phyloP scores from a whole-genome alignment of 1,140 invertebrate genomes.

The Cyphomyrmex costatus region DNA sequence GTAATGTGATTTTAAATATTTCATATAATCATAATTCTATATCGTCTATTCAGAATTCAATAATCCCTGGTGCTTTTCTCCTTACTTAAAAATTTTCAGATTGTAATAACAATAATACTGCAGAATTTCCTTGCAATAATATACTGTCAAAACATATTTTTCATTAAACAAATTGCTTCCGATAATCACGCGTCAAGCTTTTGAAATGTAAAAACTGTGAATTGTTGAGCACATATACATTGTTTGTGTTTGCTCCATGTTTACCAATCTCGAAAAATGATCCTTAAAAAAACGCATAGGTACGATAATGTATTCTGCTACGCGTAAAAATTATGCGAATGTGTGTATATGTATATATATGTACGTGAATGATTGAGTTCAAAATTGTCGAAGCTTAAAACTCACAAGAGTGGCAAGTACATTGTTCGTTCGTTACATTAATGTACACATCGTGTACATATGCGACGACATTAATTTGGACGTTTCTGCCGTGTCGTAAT shows the following conservation, averaged over 20 bases:
- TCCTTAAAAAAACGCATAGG: constrained; percentile 7
- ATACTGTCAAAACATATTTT: constrained; percentile 20
- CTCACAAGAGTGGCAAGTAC: background rate
- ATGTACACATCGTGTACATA: constrained; percentile 12
- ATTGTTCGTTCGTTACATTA: constrained; percentile 18
- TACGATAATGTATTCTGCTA: constrained; percentile 20
- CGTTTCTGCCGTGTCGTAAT: constrained; percentile 22
- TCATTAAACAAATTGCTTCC: background rate
- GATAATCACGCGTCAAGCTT: background rate
- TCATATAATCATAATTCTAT: background rate
- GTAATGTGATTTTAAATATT: background rate
- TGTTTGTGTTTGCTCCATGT: background rate
- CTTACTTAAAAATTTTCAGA: background rate
- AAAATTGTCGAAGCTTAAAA: constrained; percentile 15
- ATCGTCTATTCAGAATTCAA: background rate
- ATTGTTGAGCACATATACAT: background rate
- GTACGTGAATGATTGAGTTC: background rate
- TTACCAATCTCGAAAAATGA: background rate
- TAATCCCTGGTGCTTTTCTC: background rate
- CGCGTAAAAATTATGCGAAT: background rate
- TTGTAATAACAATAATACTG: background rate
- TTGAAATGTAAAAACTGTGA: constrained; percentile 21
- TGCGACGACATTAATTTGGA: constrained; percentile 21
- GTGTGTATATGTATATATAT: background rate
- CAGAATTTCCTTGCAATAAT: background rate